Evolutionary conservation across 2,888 invertebrate species (phyloP).

Genomic region (Gastracanthus pulcherrimus): DNA sequence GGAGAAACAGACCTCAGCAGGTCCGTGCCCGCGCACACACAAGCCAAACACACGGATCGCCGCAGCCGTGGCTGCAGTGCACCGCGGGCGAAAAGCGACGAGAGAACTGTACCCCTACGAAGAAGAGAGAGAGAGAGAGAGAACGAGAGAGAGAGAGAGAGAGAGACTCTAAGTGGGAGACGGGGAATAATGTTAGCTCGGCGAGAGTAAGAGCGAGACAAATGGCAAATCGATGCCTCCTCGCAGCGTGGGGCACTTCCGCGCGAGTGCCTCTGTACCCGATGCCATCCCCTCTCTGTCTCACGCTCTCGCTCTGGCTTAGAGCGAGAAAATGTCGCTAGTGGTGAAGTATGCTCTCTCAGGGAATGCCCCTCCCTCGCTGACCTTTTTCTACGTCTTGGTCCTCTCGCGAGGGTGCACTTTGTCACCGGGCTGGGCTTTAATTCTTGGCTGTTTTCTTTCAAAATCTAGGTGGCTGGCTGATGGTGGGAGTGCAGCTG

Average conservation of each 20-base stretch:
- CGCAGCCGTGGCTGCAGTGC: background rate
- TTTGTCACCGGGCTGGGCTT: background rate
- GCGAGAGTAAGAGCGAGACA: constrained; percentile 63
- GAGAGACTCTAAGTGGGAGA: background rate
- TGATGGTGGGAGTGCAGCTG: background rate
- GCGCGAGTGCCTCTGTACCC: constrained; percentile 35
- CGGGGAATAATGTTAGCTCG: constrained; percentile 67
- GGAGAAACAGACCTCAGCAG: too few relatives aligned
- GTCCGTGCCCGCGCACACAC: too few relatives aligned
- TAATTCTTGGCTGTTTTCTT: constrained; percentile 46
- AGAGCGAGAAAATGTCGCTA: constrained; percentile 30
- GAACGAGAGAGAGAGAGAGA: constrained; percentile 1
- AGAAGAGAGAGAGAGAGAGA: too few relatives aligned
- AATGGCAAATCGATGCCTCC: constrained; percentile 73
- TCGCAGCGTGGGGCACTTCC: constrained; percentile 40
- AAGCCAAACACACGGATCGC: background rate
- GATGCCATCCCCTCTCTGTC: constrained; percentile 18
- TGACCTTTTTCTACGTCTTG: background rate
- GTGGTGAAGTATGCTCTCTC: constrained; percentile 30
- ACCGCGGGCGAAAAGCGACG: background rate
- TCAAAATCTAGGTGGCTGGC: constrained; percentile 20
- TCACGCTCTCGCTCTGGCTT: background rate
- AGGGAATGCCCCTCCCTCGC: constrained; percentile 4
- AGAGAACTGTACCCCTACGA: too few relatives aligned
- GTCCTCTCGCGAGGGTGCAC: background rate